A percentile compares a stretch with the other conserved stretches of the same genome.
Conservation (phyloP, 2,888 invertebrate genomes). For the Patella depressa region DNA sequence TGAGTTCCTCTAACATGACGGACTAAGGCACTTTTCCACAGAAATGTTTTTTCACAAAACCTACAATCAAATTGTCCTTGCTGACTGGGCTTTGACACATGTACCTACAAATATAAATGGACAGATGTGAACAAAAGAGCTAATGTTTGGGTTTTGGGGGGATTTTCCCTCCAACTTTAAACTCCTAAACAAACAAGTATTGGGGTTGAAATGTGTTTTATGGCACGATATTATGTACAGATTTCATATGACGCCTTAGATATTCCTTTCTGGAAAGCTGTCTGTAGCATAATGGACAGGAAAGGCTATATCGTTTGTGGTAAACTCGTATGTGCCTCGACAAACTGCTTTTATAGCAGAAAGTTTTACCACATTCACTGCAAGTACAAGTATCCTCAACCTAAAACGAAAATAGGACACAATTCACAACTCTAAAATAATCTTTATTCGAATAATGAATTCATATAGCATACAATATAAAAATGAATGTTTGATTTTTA, state of each 20-base stretch:
- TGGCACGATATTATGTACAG: neutral
- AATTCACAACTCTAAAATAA: no score
- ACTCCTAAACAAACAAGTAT: no score
- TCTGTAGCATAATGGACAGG: neutral
- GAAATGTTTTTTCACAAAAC: neutral
- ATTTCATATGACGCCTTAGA: neutral
- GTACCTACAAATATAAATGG: no score
- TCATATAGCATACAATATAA: no score
- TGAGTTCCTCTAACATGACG: neutral
- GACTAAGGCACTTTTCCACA: constrained; percentile 8
- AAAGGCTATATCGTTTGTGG: neutral
- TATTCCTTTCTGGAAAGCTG: neutral
- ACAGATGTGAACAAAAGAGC: no score
- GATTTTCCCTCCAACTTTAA: no score
- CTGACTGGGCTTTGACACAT: no score
- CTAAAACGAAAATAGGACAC: neutral
- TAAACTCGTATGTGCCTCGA: neutral
- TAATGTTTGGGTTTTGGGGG: no score
- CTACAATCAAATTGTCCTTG: neutral
- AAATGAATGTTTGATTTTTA: no score
- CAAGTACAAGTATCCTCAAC: neutral
- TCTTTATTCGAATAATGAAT: no score
- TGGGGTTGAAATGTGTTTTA: no score
- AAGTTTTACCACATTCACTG: neutral
- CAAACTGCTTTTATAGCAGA: neutral